These are phyloP conservation scores for Rhyacophila brunnea DNA, from an alignment of 1,140 invertebrate species.

Conservation along the genomic window DNA sequence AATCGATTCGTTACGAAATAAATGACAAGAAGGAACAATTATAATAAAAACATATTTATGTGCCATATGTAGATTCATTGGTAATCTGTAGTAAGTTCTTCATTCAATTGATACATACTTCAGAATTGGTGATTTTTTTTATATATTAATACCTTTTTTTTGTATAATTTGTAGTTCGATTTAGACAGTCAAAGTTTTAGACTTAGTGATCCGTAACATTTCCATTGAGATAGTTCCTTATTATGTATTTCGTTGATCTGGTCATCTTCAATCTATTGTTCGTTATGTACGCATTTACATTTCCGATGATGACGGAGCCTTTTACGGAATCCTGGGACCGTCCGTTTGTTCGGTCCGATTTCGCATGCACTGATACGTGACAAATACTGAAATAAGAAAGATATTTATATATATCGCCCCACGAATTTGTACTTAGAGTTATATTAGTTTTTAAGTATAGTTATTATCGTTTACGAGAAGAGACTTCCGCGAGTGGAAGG, in stretches of 20 bases:
- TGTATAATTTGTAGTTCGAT: background rate
- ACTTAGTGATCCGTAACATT: constrained; percentile 22
- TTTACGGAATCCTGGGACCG: constrained; percentile 9
- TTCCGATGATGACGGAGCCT: background rate
- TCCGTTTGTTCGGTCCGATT: constrained; percentile 1
- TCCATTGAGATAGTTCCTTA: constrained; percentile 18
- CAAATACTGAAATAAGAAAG: constrained; percentile 14
- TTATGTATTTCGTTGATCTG: constrained; percentile 3
- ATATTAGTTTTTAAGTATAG: constrained; percentile 27
- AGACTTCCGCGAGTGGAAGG: background rate
- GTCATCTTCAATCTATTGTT: constrained; percentile 10
- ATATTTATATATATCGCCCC: constrained; percentile 25
- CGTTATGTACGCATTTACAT: constrained; percentile 16
- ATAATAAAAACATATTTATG: background rate
- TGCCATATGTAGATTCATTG: constrained; percentile 1
- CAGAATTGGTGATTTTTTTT: background rate
- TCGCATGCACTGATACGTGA: constrained; percentile 13
- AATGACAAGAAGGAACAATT: constrained; percentile 1
- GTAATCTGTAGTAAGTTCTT: no score
- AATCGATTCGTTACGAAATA: background rate
- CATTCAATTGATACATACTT: background rate
- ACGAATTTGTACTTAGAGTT: constrained; percentile 34
- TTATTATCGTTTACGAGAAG: constrained; percentile 2
- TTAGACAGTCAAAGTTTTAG: constrained; percentile 7
- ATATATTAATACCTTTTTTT: background rate